Base-by-base conservation (phyloP, 2,113 vertebrate genomes). In the Antechinus flavipes region DNA sequence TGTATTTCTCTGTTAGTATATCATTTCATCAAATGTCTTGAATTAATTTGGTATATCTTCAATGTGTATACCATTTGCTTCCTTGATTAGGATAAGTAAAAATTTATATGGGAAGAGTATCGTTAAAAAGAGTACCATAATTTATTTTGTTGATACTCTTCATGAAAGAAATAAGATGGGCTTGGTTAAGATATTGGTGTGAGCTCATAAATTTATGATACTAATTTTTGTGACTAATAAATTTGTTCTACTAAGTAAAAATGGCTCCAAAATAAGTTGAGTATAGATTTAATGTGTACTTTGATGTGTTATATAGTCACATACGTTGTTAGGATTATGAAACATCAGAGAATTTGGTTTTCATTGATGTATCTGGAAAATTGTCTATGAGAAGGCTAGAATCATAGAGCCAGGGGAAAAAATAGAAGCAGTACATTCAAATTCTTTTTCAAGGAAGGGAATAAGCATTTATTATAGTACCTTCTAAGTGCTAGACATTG, bases 1-100 rank as follows among this genome's bases (percentile, higher is more conserved):
- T 35, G 19, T 3, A 54, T 94, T 96, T 93, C 58, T 50, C 91
- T 94, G 55, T 95, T 97, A 92, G 35, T 93, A 30, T 92, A 42
- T 46, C 90, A 46, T 93, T 95, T 90, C 27, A 25, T 49, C 55
- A 16, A 92, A 91, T n/a, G 93, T 76, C 56, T 94, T 89, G 14
- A 96, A 46, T 96, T 96, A 91, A 76, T 54, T 89, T 96, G 94
- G 91, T 25, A 47, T 47, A 1, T 89, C n/a, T 42, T 95, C 22
- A 96, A 90, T 93, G 90, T 93, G 53, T 89, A 19, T 96, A 16
- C 42, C 55, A 84, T 11, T 52, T 96, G 30, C 52, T 56, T 95
- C 24, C 92, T 94, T 94, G 47, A 8, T 25, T 49, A 30, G 35
- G 30, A 42, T 93, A 84, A 95, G 54, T 90, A 90, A 76, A 94